Evolutionary conservation across 2,113 vertebrate species (phyloP).

Genomic region (Colinus virginianus): DNA sequence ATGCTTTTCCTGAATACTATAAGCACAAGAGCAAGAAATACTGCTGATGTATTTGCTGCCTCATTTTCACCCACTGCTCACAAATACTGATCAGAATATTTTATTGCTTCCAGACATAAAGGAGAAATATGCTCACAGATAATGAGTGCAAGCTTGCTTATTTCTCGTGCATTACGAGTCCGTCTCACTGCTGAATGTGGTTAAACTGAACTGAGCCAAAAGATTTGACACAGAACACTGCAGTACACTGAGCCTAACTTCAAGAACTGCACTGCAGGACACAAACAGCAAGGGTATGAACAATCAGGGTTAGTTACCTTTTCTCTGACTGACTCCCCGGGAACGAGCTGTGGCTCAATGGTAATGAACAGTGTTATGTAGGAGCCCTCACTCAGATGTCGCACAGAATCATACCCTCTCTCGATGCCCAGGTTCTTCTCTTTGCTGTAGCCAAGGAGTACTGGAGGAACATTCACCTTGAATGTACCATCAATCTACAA

Average conservation of each 20-base stretch:
- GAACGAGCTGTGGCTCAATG: slow-evolving; percentile 92
- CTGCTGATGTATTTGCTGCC: neutral
- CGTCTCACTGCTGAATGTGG: neutral
- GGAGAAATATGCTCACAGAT: neutral
- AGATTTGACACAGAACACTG: neutral
- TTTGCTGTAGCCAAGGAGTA: slow-evolving; percentile 94
- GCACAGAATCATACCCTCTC: slow-evolving; percentile 81
- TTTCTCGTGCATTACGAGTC: neutral
- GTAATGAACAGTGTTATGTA: slow-evolving; percentile 96
- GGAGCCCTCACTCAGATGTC: slow-evolving; percentile 85
- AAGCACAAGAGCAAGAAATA: neutral
- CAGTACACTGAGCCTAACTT: neutral
- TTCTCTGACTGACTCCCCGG: slow-evolving; percentile 89
- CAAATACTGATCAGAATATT: neutral
- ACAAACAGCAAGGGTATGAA: neutral
- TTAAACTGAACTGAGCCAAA: neutral
- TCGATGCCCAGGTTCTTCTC: slow-evolving; percentile 80
- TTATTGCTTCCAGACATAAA: neutral
- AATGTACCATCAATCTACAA: slow-evolving; percentile 95
- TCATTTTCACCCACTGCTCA: neutral
- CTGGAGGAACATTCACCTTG: slow-evolving; percentile 89
- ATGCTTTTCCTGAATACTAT: neutral
- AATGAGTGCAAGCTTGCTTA: neutral
- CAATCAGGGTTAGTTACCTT: slow-evolving; percentile 80
- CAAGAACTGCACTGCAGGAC: neutral